Base-by-base conservation (phyloP, 2,797 vertebrate species). In the Danio choprae region DNA sequence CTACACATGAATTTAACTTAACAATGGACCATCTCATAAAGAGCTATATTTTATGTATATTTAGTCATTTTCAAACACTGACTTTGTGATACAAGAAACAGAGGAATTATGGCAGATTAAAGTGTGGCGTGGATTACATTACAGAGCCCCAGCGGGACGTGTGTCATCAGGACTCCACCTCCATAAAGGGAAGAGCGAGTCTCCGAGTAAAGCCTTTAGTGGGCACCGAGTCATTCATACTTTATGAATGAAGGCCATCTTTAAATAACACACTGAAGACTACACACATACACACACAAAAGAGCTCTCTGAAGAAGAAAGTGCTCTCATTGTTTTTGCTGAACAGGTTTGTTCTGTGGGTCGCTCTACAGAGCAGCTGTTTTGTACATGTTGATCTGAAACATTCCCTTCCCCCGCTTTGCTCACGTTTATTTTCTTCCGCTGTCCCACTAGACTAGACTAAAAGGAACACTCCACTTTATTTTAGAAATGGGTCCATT, bases 291-390 rank as follows among this genome's bases (percentile, higher is more conserved):
- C 29, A 29, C 29, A 29, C 29, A 29, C n/a, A 22, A n/a, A 11
- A 6, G 0, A 4, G 5, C 38, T 41, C 40, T 3, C 16, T 43
- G 4, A 0, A 41, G 1, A 11, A 13, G 16, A 44, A 5, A 29
- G 15, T 55, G 2, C 38, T 43, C 1, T 0, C 3, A 56, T 13
- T 1, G 3, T 76, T 63, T 76, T 9, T 67, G 20, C 65, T 44
- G 0, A 18, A n/a, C 50, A 65, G 15, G 62, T 44, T 18, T 13
- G 62, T 48, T 70, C 53, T 62, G 38, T 55, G 63, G 58, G 64
- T n/a, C 51, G 43, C 55, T 15, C 20, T 51, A n/a, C 56, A 53
- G 20, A 58, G 46, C 80, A 83, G 86, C 82, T 83, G 84, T 74
- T 78, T 83, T 5, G 55, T 58, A 22, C 80, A 60, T 60, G 76